Conservation (phyloP, 2,888 invertebrate genomes). For the Cantharis nigra region DNA sequence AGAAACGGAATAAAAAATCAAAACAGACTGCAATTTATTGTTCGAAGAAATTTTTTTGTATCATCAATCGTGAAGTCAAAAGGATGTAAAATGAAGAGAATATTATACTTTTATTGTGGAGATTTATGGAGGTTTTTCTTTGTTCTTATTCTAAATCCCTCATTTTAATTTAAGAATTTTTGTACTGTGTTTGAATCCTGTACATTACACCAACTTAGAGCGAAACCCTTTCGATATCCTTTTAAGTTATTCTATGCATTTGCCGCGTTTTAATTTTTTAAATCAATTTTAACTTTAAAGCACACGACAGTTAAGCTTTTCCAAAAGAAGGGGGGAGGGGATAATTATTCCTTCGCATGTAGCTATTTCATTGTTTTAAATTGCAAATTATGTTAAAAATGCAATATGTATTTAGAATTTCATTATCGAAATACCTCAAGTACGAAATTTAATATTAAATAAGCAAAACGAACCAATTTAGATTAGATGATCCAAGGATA, state of each 20-base stretch:
- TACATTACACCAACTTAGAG: not conserved
- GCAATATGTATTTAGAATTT: not conserved
- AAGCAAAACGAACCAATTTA: not conserved
- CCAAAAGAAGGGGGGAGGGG: not conserved
- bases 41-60: not conserved
- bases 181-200: not conserved
- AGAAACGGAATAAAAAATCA: not conserved
- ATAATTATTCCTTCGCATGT: not conserved
- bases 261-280: not conserved
- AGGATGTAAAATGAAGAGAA: not conserved
- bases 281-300: not conserved
- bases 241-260: not conserved
- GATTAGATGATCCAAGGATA: not conserved
- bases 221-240: no score
- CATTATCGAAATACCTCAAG: not conserved
- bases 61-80: not conserved
- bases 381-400: not conserved
- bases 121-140: not conserved
- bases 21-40: not conserved
- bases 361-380: not conserved
- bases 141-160: not conserved
- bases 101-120: not conserved
- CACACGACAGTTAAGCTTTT: no score
- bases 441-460: no score
- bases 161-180: not conserved